phyloP scores from a whole-genome alignment of 2,888 invertebrate genomes.

The Eudasyphora cyanicolor region DNA sequence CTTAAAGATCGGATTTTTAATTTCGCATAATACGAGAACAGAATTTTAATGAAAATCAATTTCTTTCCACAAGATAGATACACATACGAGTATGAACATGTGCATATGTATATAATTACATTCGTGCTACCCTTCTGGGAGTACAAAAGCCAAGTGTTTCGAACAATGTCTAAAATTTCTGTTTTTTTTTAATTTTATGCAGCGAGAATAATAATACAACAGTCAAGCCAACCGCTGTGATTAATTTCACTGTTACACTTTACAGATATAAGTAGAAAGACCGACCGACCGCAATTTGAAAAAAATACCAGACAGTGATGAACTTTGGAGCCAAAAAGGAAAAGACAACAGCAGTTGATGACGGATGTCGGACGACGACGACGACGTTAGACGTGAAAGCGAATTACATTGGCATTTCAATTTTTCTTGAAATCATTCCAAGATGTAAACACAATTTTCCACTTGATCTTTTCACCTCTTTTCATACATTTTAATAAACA shows the following conservation, averaged over 20 bases:
- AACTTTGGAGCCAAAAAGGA: neutral
- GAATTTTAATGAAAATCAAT: neutral
- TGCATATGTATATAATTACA: too few species aligned
- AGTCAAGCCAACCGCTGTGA: neutral
- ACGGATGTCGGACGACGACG: too few species aligned
- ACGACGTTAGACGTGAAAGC: neutral
- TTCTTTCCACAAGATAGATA: neutral
- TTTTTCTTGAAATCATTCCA: neutral
- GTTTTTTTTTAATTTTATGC: too few species aligned
- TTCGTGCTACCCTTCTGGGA: too few species aligned
- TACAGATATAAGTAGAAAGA: neutral
- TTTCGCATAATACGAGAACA: neutral
- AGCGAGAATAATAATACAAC: neutral
- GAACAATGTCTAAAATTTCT: too few species aligned
- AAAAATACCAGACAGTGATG: neutral
- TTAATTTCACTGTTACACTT: conserved; percentile 14
- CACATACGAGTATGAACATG: too few species aligned
- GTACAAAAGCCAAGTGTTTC: neutral
- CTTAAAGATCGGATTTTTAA: neutral
- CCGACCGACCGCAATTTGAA: neutral
- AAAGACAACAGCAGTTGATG: neutral
- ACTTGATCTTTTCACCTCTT: too few species aligned
- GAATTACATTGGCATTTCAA: conserved; percentile 12
- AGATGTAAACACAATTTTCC: too few species aligned
- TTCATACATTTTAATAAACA: too few species aligned